Conservation (phyloP, 1,140 invertebrate species). For the Geopemphigus sp. region DNA sequence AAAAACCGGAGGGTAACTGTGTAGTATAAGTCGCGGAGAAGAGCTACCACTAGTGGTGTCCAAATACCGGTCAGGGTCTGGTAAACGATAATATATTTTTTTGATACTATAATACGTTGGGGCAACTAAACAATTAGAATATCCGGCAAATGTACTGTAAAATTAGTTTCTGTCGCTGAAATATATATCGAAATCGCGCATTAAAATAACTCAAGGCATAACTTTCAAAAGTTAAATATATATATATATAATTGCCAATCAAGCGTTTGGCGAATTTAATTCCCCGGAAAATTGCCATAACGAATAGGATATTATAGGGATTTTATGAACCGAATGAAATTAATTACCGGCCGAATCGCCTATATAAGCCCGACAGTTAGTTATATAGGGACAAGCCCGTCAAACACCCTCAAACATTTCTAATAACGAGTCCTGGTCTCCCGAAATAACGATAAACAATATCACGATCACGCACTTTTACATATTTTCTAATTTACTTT, state of each 20-base stretch:
- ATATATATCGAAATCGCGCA: background rate
- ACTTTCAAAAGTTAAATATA: background rate
- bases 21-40: background rate
- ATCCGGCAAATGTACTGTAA: conserved; percentile 39
- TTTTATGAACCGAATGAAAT: conserved; percentile 44
- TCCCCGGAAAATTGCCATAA: conserved; percentile 39
- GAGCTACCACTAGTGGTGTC: background rate
- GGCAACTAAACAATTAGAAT: background rate
- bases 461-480: background rate
- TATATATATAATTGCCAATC: conserved; percentile 35
- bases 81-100: conserved; percentile 14
- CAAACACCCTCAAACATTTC: conserved; percentile 21
- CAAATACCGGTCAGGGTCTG: conserved; percentile 7
- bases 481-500: background rate
- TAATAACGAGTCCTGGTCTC: conserved; percentile 24
- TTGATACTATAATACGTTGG: background rate
- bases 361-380: background rate
- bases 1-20: conserved; percentile 18
- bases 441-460: conserved; percentile 11
- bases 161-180: conserved; percentile 25
- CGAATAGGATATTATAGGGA: conserved; percentile 32
- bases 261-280: conserved; percentile 28
- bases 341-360: conserved; percentile 19
- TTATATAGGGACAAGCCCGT: conserved; percentile 12
- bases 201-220: background rate